Base-by-base conservation (phyloP, 2,113 vertebrate genomes). In the Actenoides lindsayi region DNA sequence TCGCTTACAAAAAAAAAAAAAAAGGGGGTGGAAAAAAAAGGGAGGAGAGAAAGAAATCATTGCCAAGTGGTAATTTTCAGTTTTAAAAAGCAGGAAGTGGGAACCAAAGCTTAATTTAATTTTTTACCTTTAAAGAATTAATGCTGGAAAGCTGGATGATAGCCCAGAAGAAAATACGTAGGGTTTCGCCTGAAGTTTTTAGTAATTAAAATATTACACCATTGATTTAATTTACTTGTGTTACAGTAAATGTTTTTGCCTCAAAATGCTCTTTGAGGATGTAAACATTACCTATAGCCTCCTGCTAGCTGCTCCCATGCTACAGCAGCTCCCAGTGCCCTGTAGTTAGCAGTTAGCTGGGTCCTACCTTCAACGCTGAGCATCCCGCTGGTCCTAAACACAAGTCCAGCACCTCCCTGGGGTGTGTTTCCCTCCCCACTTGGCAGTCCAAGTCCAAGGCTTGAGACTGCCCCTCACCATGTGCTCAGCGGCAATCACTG, bases 81-180 rank as follows among this genome's bases (percentile, higher is more conserved):
- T 91, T 97, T 83, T 78, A 85, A 87, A 90, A 92, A 88, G 70
- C 51, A 97, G 94, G 56, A 60, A 65, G 60, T 35, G n/a, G 77
- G 79, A 96, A 80, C 28, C 73, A 81, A 53, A 89, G 48, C 27
- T 87, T 93, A 48, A 82, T 89, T 94, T 93, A 82, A 93, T 89
- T 91, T 92, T 97, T 95, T 89, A 62, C 77, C 67, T 94, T 82
- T 93, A 94, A 80, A 84, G 90, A 94, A 83, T 79, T 79, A 81
- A 62, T 67, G 39, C 84, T 56, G 46, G 41, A 89, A 89, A 92
- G 46, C 31, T 94, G 88, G 91, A 86, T 92, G 84, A 74, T 53
- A 93, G 89, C 94, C 94, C 93, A 93, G 81, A 48, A 94, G 80
- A 89, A 97, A 96, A 73, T 35, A 53, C 1, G 0, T 8, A 30